Evolutionary conservation across 2,797 vertebrate genomes (phyloP).

Genomic region (Poecilia velifera): DNA sequence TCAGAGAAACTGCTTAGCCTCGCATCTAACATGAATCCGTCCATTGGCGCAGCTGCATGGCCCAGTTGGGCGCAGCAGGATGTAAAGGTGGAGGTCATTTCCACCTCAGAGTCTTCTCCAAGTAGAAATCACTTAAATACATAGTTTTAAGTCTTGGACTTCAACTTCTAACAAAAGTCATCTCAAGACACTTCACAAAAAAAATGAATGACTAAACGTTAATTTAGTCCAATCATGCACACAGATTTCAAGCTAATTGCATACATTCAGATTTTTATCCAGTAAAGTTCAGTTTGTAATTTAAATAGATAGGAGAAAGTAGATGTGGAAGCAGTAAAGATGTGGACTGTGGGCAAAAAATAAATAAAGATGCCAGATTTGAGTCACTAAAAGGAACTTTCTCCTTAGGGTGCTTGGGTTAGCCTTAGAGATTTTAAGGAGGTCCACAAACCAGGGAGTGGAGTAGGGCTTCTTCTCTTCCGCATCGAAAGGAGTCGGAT

Average conservation of each 20-base stretch:
- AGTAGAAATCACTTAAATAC: not conserved
- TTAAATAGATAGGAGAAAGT: not conserved
- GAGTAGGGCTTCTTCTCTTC: not conserved
- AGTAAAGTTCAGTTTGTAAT: not conserved
- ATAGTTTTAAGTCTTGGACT: not conserved
- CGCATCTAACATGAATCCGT: not conserved
- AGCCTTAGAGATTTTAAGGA: not conserved
- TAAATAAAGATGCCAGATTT: not conserved
- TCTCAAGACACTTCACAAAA: no score
- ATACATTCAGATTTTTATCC: not conserved
- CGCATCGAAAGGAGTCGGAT: not conserved
- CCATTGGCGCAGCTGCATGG: not conserved
- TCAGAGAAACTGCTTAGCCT: not conserved
- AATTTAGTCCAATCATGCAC: not conserved
- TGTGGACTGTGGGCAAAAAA: not conserved
- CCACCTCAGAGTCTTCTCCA: not conserved
- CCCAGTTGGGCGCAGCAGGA: not conserved
- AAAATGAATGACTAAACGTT: not conserved
- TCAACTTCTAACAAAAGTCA: no score
- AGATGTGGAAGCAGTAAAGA: not conserved
- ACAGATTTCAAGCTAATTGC: not conserved
- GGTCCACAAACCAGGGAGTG: not conserved
- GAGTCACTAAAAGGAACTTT: not conserved
- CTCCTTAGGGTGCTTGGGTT: not conserved
- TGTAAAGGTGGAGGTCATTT: not conserved